These are phyloP conservation scores for Drosophila robusta DNA, from an alignment of 2,888 invertebrate genomes.

Conservation along the genomic window DNA sequence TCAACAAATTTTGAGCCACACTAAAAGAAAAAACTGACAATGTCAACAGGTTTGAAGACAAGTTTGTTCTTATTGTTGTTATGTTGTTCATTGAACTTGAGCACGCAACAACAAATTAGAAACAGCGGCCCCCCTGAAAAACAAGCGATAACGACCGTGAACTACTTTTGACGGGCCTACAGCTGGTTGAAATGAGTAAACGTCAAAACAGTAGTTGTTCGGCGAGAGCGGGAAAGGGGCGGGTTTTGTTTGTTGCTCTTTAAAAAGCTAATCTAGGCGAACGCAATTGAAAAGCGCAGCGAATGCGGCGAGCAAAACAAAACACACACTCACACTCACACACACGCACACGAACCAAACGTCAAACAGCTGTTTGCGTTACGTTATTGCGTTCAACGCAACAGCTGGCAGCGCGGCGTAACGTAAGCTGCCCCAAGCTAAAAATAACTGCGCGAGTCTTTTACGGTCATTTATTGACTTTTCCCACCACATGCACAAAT, in stretches of 20 bases:
- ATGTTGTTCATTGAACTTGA: constrained; percentile 67
- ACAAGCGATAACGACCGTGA: constrained; percentile 50
- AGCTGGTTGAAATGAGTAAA: constrained; percentile 22
- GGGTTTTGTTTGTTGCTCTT: neutral
- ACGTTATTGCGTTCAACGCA: constrained; percentile 48
- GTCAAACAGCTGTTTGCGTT: constrained; percentile 59
- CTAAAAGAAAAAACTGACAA: constrained; percentile 36
- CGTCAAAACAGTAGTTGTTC: constrained; percentile 2
- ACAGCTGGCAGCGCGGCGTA: constrained; percentile 37
- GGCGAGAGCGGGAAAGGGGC: neutral
- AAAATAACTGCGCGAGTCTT: constrained; percentile 80
- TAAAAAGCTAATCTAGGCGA: constrained; percentile 12
- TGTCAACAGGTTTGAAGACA: constrained; percentile 68
- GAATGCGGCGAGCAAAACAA: constrained; percentile 66
- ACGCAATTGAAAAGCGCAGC: constrained; percentile 39
- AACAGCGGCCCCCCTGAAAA: constrained; percentile 9
- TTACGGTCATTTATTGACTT: constrained; percentile 72
- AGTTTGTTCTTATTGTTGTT: constrained; percentile 17
- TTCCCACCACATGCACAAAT: constrained; percentile 36
- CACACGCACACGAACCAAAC: constrained; percentile 5
- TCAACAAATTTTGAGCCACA: constrained; percentile 31
- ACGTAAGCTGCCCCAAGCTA: constrained; percentile 72
- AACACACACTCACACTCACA: constrained; percentile 34
- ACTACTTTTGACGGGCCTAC: constrained; percentile 31
- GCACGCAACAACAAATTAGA: constrained; percentile 32